Evolutionary conservation across 1,140 invertebrate species (phyloP), one percentile per base, ranked within the genome.

Genomic region (Doryteuthis pealeii): DNA sequence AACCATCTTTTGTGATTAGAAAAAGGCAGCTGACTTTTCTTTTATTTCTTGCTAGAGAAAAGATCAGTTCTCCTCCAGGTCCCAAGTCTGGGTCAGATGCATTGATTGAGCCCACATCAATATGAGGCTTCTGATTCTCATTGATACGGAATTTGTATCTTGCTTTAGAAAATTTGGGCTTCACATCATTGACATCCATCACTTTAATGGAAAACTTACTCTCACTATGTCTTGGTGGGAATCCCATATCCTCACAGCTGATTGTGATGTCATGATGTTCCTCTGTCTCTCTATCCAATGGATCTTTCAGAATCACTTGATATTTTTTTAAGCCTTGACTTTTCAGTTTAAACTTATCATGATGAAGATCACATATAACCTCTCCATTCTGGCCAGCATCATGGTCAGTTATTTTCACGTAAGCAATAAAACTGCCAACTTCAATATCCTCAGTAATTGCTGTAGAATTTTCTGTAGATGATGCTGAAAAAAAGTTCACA

Each of bases 311-410:
- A 15, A 80, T 72, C 10, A 85, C 72, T 49, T 79, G 77, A 74
- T 83, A 84, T 45, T 80, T 76, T 28, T 78, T 76, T 2, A 62
- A 30, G 10, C 78, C 77, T 12, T 83, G 43, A 26, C 77, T 76
- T 58, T 80, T 76, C 8, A 83, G 70, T 49, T 78, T 74, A 74
- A 80, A 81, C 43, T 78, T 35, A 0, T 68, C 30, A 68, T 85
- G 79, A 40, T 78, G 65, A 22, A 85, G 78, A 67, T 72, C 71
- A 65, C 87, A 88, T 8, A 66, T 66, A 18, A 84, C 79, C 15
- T 81, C 71, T 28, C 79, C 81, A 76, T 85, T 87, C 1, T 74
- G 32, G 0, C 85, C 87, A 35, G 65, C 77, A 73, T 88, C 87
- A 5, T 62, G 71, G 76, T 88, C 87, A 3, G 72, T 66, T 6